Evolutionary conservation across 1,140 invertebrate species (phyloP).

Genomic region (Linepithema humile): DNA sequence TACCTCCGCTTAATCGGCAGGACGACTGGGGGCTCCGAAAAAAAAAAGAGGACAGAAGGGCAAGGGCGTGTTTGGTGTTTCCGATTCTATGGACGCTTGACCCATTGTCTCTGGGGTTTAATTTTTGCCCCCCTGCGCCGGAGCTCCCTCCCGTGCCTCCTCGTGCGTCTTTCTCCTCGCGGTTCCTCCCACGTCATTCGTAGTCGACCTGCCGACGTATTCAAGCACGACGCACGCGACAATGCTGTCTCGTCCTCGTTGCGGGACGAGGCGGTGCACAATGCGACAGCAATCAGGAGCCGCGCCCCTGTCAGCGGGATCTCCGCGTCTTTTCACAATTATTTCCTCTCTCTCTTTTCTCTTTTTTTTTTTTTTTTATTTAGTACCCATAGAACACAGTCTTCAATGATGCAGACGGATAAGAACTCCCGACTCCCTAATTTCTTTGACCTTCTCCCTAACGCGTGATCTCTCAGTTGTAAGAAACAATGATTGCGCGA

Average conservation of each 20-base stretch:
- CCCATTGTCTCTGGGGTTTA: constrained; percentile 84
- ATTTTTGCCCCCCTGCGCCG: constrained; percentile 77
- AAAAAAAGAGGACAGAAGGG: constrained; percentile 64
- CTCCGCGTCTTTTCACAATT: constrained; percentile 61
- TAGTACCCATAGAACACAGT: constrained; percentile 61
- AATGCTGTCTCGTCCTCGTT: constrained; percentile 72
- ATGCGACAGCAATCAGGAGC: constrained; percentile 84
- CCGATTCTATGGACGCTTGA: constrained; percentile 83
- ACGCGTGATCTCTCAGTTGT: not conserved
- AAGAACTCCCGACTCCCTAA: constrained; percentile 32
- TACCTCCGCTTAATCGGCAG: constrained; percentile 56
- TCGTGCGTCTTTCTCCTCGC: constrained; percentile 47
- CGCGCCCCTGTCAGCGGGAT: constrained; percentile 83
- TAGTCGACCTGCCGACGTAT: constrained; percentile 72
- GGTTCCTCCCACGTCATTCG: constrained; percentile 73
- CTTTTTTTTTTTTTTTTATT: constrained; percentile 66
- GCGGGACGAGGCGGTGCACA: constrained; percentile 76
- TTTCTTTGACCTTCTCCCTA: not conserved
- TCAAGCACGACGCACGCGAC: constrained; percentile 74
- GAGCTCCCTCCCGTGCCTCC: constrained; percentile 33
- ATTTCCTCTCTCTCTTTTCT: constrained; percentile 52
- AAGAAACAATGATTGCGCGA: not conserved
- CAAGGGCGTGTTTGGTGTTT: constrained; percentile 82
- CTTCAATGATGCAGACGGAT: constrained; percentile 59
- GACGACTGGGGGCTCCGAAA: constrained; percentile 36